Evolutionary conservation across 2,888 invertebrate genomes (phyloP).

Genomic region (Eupsilia transversa): DNA sequence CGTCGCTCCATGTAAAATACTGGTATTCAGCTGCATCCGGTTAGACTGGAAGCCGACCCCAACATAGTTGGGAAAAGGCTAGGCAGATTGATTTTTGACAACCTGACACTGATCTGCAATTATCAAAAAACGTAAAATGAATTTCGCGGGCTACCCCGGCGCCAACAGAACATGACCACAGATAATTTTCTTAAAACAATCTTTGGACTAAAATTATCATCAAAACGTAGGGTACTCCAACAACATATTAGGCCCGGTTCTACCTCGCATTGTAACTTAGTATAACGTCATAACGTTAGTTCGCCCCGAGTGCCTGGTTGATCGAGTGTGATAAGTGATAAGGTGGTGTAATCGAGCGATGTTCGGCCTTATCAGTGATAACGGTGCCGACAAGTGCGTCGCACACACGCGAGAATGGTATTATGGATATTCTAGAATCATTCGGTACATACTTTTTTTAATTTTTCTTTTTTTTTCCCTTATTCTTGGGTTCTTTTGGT

Average conservation of each 20-base stretch:
- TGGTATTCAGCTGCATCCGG: too few species aligned
- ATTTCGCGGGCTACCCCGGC: background rate
- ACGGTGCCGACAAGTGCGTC: conserved; percentile 83
- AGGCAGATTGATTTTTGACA: too few species aligned
- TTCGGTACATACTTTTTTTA: conserved; percentile 76
- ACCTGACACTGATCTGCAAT: background rate
- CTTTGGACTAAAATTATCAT: background rate
- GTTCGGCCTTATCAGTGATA: conserved; percentile 88
- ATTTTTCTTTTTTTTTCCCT: conserved; percentile 6
- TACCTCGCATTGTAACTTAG: conserved; percentile 38
- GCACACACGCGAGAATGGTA: conserved; percentile 77
- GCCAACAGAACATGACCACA: conserved; percentile 5
- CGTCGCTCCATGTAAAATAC: too few species aligned
- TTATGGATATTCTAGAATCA: conserved; percentile 77
- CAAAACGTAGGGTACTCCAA: conserved; percentile 32
- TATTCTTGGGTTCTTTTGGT: background rate
- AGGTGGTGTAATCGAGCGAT: conserved; percentile 85
- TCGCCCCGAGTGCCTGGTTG: conserved; percentile 72
- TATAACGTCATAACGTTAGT: conserved; percentile 50
- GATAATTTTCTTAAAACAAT: background rate
- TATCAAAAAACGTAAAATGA: background rate
- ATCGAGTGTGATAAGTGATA: conserved; percentile 87
- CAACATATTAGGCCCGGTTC: conserved; percentile 4
- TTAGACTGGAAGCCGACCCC: too few species aligned
- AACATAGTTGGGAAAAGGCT: too few species aligned